phyloP scores from a whole-genome alignment of 2,113 vertebrate genomes.

The Crotophaga sulcirostris region DNA sequence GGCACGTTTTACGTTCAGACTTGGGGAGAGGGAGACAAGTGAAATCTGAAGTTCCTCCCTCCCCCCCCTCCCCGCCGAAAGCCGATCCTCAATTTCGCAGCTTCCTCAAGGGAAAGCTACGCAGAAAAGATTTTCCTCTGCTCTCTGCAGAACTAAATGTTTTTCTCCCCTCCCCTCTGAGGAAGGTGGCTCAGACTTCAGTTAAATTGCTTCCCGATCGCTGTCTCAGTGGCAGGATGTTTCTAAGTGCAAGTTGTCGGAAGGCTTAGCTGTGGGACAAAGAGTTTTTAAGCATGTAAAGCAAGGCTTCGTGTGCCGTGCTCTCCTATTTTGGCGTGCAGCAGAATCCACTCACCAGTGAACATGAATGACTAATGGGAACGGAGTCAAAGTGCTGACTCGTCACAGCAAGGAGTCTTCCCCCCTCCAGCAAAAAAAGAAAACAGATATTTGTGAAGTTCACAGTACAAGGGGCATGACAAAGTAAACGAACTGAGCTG shows the following conservation, averaged over 20 bases:
- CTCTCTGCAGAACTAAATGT: neutral
- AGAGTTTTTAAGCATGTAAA: neutral
- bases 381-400: neutral
- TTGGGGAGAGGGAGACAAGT: neutral
- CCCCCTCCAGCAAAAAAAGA: neutral
- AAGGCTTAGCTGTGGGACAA: neutral
- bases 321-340: neutral
- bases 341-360: neutral
- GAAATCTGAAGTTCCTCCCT: neutral
- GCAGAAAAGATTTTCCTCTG: neutral
- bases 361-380: neutral
- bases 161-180: slow-evolving; percentile 16
- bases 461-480: neutral
- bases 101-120: neutral
- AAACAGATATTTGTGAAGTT: neutral
- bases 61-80: neutral
- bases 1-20: neutral
- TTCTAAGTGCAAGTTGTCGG: neutral
- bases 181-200: slow-evolving; percentile 30
- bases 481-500: slow-evolving; percentile 25
- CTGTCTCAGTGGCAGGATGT: neutral
- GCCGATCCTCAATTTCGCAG: neutral
- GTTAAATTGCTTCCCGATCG: neutral
- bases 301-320: neutral
- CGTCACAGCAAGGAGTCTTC: neutral